Base-by-base conservation (phyloP, 2,797 vertebrate species). In the Brachyalestes nurse region DNA sequence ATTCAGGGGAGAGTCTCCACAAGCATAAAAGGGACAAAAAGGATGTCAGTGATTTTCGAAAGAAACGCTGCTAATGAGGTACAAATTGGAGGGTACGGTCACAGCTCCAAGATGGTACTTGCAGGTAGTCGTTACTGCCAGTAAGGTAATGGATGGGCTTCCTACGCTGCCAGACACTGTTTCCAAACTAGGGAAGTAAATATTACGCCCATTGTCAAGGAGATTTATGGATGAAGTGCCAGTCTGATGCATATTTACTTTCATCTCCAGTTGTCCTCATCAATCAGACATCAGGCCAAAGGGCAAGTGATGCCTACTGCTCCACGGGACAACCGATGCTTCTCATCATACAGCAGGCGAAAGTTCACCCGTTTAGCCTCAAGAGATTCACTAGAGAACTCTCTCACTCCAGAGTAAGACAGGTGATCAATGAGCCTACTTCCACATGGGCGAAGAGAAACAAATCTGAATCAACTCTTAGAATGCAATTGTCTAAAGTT, bases 221-320 rank as follows among this genome's bases (percentile, higher is more conserved):
- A 61, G 53, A 75, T 81, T 75, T 61, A 81, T 75, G 23, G n/a
- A 60, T 19, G 53, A 28, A 49, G 60, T 40, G 38, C 45, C 34
- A 70, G 69, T 58, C 62, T 75, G 65, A 81, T 72, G 71, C 77
- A 64, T 85, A 74, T 74, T 79, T 85, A 72, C 78, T 82, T 77
- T 80, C 69, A 12, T 64, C 13, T 17, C 9, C 19, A 25, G 78
- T 78, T 42, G 70, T 78, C 53, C 75, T 69, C 66, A 67, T 73
- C 57, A 60, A 66, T 83, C 81, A 81, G 61, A 49, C 71, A 60
- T 81, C 21, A 49, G 66, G 75, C 53, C 53, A 81, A 75, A 61
- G 57, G 51, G 23, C 17, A 69, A n/a, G 25, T 40, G 38, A 60
- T 23, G 51, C 61, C 55, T 7, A 28, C 78, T 28, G 45, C 16